Evolutionary conservation across 53 echinoderm and acorn worm species (phyloP).

Genomic region (Mesocentrotus franciscanus): DNA sequence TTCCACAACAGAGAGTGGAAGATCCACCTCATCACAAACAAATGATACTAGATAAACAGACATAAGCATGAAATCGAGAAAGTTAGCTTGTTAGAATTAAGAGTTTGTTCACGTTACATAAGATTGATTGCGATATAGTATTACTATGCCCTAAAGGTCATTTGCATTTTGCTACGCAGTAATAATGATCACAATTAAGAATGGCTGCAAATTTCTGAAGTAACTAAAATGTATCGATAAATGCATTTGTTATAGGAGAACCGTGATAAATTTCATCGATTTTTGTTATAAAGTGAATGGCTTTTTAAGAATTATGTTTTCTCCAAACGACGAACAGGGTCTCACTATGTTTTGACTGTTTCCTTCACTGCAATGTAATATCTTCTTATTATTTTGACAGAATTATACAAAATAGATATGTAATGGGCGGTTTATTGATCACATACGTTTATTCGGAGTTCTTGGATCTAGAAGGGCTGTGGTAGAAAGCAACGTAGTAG

Average conservation of each 20-base stretch:
- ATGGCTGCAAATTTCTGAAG: too few relatives aligned
- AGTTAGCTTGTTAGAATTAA: background rate
- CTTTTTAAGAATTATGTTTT: background rate
- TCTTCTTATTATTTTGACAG: background rate
- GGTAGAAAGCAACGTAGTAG: background rate
- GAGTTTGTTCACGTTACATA: background rate
- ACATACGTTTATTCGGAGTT: conserved; percentile 8
- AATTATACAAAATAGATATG: background rate
- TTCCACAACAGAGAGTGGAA: background rate
- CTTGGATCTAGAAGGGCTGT: background rate
- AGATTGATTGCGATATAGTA: background rate
- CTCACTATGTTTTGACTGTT: too few relatives aligned
- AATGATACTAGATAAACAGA: conserved; percentile 19
- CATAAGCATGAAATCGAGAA: too few relatives aligned
- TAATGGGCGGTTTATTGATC: background rate
- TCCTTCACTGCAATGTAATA: too few relatives aligned
- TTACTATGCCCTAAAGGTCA: too few relatives aligned
- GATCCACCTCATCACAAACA: background rate
- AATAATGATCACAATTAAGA: too few relatives aligned
- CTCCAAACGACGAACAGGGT: background rate
- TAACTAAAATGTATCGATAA: background rate
- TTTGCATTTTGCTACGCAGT: too few relatives aligned
- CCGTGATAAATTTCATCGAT: background rate
- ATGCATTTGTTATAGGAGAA: background rate
- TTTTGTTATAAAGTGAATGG: background rate